Percentiles rank a stretch among this genome's conserved stretches.
Evolutionary conservation across 2,888 invertebrate genomes (phyloP).

Genomic region (Eugnorisma glareosa): DNA sequence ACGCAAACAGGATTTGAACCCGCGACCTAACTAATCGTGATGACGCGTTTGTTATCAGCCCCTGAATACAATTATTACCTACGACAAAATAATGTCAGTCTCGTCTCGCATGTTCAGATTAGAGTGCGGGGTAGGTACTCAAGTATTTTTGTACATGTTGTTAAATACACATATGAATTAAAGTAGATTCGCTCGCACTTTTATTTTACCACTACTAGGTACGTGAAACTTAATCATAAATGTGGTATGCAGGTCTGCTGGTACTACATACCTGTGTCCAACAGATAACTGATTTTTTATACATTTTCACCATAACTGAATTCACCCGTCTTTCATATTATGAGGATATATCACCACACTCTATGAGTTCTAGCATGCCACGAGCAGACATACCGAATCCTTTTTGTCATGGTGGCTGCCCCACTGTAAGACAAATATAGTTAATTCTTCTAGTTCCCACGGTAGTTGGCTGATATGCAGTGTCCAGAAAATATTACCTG

Average conservation of each 20-base stretch:
- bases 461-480: background rate
- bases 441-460: background rate
- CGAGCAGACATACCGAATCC: background rate
- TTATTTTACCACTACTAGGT: background rate
- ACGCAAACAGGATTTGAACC: conserved; percentile 61
- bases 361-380: background rate
- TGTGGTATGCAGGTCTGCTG: background rate
- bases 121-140: conserved; percentile 24
- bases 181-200: background rate
- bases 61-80: conserved; percentile 55
- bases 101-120: conserved; percentile 52
- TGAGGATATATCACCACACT: background rate
- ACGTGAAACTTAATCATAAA: background rate
- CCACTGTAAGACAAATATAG: background rate
- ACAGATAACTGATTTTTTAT: background rate
- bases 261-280: background rate
- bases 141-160: conserved; percentile 15
- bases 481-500: background rate
- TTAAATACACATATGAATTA: background rate
- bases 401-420: background rate
- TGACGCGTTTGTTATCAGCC: conserved; percentile 55
- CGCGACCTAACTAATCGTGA: conserved; percentile 49
- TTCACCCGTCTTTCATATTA: background rate
- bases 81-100: conserved; percentile 50
- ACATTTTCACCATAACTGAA: too few species aligned